Conservation (phyloP, 1,140 invertebrate species). For the Drosophila elegans region DNA sequence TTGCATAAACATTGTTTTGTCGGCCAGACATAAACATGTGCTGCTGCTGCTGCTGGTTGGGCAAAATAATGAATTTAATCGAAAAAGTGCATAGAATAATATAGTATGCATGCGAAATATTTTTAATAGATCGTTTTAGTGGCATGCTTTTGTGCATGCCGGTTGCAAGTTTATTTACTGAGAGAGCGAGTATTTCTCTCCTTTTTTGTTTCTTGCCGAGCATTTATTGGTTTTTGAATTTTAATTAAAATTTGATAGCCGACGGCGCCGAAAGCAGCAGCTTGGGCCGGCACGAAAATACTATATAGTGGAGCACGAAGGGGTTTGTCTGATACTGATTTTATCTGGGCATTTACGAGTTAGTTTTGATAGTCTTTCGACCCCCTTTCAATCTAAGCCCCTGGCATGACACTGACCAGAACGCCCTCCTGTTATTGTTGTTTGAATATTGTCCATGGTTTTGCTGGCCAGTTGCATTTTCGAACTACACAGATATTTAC, state of each 20-base stretch:
- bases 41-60: background rate
- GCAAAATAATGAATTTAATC: slow-evolving; percentile 44
- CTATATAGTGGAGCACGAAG: background rate
- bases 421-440: slow-evolving; percentile 29
- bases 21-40: slow-evolving; percentile 23
- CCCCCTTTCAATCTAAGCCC: background rate
- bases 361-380: background rate
- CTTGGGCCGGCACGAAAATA: slow-evolving; percentile 36
- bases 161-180: slow-evolving; percentile 63
- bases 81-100: slow-evolving; percentile 52
- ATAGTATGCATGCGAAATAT: slow-evolving; percentile 54
- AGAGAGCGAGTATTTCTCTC: slow-evolving; percentile 10
- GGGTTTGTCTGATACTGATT: background rate
- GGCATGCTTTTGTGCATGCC: slow-evolving; percentile 41
- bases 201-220: slow-evolving; percentile 28
- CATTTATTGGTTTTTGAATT: slow-evolving; percentile 68
- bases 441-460: slow-evolving; percentile 38
- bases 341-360: slow-evolving; percentile 2
- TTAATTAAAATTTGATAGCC: slow-evolving; percentile 74
- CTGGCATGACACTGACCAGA: slow-evolving; percentile 13
- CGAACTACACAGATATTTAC: slow-evolving; percentile 34
- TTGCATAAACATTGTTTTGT: slow-evolving; percentile 42
- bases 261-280: slow-evolving; percentile 39
- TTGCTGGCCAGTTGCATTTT: slow-evolving; percentile 45
- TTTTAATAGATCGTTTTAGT: slow-evolving; percentile 47